A percentile compares a stretch with the other conserved stretches of the same genome.
These are phyloP conservation scores for Calidris pygmaea DNA, from an alignment of 2,113 vertebrate genomes.

Conservation along the genomic window DNA sequence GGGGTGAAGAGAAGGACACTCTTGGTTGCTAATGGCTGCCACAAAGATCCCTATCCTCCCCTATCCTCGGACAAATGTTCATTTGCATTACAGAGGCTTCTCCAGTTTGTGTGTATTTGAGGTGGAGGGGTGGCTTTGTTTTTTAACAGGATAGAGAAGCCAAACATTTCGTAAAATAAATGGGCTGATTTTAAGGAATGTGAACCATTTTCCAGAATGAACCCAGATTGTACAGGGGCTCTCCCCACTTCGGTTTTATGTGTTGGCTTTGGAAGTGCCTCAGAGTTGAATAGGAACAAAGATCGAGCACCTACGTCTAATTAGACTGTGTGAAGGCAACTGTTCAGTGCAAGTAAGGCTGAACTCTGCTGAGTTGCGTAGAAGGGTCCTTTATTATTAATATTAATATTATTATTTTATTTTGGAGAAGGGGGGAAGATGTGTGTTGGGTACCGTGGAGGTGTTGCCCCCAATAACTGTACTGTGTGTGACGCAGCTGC, in stretches of 20 bases:
- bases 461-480: neutral
- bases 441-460: neutral
- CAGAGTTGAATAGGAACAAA: neutral
- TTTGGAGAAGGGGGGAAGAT: neutral
- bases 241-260: neutral
- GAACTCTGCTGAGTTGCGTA: neutral
- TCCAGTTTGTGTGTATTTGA: neutral
- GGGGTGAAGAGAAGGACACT: neutral
- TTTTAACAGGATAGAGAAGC: neutral
- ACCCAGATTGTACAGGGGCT: neutral
- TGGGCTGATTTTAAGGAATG: neutral
- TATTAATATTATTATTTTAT: neutral
- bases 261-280: neutral
- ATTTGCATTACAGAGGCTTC: slow-evolving; percentile 43
- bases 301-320: neutral
- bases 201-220: neutral
- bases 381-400: neutral
- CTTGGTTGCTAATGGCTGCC: neutral
- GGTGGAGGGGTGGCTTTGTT: neutral
- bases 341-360: fast-evolving
- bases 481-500: neutral
- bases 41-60: neutral
- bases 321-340: neutral
- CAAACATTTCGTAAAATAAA: neutral
- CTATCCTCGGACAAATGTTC: neutral